phyloP scores from a whole-genome alignment of 2,113 vertebrate genomes.

The Setophaga kirtlandii region DNA sequence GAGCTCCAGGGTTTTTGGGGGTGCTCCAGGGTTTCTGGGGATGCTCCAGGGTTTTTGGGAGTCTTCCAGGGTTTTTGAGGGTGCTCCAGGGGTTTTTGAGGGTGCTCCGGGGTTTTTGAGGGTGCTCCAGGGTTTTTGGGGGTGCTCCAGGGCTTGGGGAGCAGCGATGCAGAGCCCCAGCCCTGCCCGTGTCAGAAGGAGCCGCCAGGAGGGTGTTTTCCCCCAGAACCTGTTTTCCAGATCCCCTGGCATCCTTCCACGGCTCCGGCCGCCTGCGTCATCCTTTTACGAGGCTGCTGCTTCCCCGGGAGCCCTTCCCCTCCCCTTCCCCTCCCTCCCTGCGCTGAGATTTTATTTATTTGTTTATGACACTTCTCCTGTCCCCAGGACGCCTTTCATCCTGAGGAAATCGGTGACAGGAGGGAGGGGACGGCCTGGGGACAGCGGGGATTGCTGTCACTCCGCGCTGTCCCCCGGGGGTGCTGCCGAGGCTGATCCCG shows the following conservation, averaged over 20 bases:
- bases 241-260: constrained; percentile 46
- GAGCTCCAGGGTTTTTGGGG: no score
- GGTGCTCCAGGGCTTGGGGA: neutral
- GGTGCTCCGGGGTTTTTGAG: no score
- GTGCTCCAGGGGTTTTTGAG: no score
- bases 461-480: neutral
- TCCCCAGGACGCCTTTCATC: constrained; percentile 30
- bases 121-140: neutral
- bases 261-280: neutral
- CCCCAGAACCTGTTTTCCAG: constrained; percentile 50
- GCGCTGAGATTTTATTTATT: constrained; percentile 25
- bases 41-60: no score
- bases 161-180: neutral
- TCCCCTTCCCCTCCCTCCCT: neutral
- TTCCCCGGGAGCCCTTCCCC: constrained; percentile 10
- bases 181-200: neutral
- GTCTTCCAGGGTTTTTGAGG: no score
- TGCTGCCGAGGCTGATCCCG: neutral
- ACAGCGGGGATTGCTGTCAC: neutral
- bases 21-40: no score
- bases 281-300: neutral
- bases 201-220: neutral
- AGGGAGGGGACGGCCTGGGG: neutral
- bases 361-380: constrained; percentile 2
- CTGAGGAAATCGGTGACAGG: neutral